Conservation (phyloP, 2,888 invertebrate species). For the Hirtodrosophila confusa region DNA sequence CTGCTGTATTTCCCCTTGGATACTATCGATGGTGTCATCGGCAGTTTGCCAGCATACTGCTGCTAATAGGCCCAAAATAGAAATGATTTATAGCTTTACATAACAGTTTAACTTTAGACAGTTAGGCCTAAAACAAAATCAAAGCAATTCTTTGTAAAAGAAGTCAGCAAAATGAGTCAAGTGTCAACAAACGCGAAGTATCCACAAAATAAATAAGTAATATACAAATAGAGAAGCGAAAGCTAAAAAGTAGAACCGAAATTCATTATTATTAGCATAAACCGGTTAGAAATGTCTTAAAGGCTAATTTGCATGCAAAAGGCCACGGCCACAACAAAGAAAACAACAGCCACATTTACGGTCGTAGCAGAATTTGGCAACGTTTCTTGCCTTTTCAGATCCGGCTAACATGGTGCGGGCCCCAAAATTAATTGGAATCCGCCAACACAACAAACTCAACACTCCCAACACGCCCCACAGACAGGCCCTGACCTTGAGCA, state of each 20-base stretch:
- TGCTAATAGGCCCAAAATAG: too few relatives aligned
- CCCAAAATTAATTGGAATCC: slow-evolving; percentile 46
- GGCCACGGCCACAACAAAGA: slow-evolving; percentile 21
- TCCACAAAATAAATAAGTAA: background rate
- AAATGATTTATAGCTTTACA: background rate
- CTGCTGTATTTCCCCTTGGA: too few relatives aligned
- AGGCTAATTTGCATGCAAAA: slow-evolving; percentile 63
- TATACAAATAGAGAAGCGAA: background rate
- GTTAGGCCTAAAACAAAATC: background rate
- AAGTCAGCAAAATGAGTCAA: slow-evolving; percentile 27
- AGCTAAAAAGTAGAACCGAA: slow-evolving; percentile 37
- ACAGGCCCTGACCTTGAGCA: slow-evolving; percentile 27
- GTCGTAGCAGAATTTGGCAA: slow-evolving; percentile 31
- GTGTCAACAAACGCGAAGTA: slow-evolving; percentile 1
- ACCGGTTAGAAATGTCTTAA: slow-evolving; percentile 55
- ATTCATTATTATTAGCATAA: slow-evolving; percentile 21
- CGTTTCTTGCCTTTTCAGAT: slow-evolving; percentile 2
- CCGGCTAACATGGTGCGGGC: slow-evolving; percentile 25
- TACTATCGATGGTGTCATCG: too few relatives aligned
- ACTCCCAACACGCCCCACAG: background rate
- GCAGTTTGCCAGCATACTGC: too few relatives aligned
- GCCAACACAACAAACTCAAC: slow-evolving; percentile 11
- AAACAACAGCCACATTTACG: slow-evolving; percentile 47
- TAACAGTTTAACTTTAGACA: too few relatives aligned
- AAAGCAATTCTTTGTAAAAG: background rate